phyloP scores from a whole-genome alignment of 2,113 vertebrate species.

The Tragelaphus strepsiceros region DNA sequence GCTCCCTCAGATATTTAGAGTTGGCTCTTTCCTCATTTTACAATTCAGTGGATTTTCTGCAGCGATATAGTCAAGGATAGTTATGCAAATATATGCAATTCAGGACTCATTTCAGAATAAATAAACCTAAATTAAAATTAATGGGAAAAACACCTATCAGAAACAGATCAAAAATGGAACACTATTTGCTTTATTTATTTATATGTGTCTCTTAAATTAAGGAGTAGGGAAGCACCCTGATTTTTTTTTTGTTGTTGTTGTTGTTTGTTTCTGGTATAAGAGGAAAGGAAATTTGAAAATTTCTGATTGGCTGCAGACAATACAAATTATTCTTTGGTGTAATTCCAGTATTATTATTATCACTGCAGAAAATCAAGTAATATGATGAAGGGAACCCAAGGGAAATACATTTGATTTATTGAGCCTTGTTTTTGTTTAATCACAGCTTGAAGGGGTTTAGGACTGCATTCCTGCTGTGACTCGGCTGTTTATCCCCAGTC shows the following conservation, averaged over 20 bases:
- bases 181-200: neutral
- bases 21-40: conserved; percentile 47
- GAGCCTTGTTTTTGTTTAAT: conserved; percentile 51
- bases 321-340: conserved; percentile 60
- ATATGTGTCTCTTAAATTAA: neutral
- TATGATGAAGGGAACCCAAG: neutral
- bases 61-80: conserved; percentile 51
- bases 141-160: conserved; percentile 72
- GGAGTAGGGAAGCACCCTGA: neutral
- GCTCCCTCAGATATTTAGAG: conserved; percentile 41
- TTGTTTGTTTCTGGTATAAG: neutral
- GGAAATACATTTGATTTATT: conserved; percentile 41
- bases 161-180: conserved; percentile 69
- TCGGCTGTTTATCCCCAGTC: neutral
- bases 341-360: conserved; percentile 60
- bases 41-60: conserved; percentile 59
- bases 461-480: conserved; percentile 10
- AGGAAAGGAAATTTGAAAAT: conserved; percentile 36
- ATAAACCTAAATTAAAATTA: conserved; percentile 82
- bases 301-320: conserved; percentile 52
- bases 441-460: neutral
- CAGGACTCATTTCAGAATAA: conserved; percentile 76
- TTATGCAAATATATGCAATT: conserved; percentile 81
- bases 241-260: neutral
- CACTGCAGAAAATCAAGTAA: conserved; percentile 65